Evolutionary conservation across 2,888 invertebrate species (phyloP), one percentile per base, ranked within the genome.

Genomic region (Hirudinaria manillensis): DNA sequence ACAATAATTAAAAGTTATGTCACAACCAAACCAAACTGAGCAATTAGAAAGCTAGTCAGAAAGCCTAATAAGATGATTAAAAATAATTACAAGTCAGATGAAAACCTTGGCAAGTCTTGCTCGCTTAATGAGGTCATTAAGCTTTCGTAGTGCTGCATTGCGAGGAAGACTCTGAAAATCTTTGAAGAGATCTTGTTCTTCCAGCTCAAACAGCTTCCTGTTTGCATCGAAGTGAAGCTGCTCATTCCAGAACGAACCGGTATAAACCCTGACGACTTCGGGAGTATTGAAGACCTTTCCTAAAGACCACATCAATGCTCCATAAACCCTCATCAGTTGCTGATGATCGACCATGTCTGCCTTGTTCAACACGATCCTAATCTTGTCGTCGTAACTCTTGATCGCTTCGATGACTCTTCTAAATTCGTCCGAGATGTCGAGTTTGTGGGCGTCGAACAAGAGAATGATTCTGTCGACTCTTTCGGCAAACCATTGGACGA

Each of bases 261-360:
- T 96, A 84, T 98, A 99, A 2, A 99, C 98, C 76, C 99, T 89
- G 0, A 97, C 95, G 21, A 99, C 98, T 88, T 99, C 99, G 0
- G 99, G 99, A 3, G 98, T 98, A 85, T 95, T 94, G 80, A 99
- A 78, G 24, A 97, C 97, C 87, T 98, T 99, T 24, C 98, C 98
- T 71, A 99, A 87, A 0, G 97, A 97, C 99, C 99, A 99, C 99
- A 99, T 99, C 65, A 99, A 89, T 1, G 99, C 99, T 74, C 99
- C 99, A 83, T 99, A 99, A 4, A 99, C 88, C 78, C 96, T 88
- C 97, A 99, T 98, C 78, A 99, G 87, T 86, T 98, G 97, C 84
- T 98, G 98, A 85, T 97, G 96, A 84, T 98, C 96, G 73, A 99
- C 92, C 94, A 96, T 96, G 84, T 99, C 99, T n/a, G 98, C 96